These are phyloP conservation scores for Acleris emargana DNA, from an alignment of 2,888 invertebrate species.

Conservation along the genomic window DNA sequence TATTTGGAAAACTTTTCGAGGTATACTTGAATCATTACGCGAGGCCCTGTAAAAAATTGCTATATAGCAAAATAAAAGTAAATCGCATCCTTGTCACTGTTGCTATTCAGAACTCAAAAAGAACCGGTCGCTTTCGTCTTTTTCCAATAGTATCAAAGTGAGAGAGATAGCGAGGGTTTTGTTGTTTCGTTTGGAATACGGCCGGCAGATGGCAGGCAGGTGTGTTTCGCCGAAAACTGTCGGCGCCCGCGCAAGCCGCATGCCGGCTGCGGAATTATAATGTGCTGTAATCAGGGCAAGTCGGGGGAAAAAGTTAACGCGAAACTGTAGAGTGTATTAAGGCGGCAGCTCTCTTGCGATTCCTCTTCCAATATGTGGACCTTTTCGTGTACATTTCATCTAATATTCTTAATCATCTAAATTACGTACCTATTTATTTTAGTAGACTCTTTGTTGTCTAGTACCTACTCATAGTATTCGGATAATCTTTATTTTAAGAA, in stretches of 20 bases:
- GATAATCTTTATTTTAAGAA: too few relatives aligned
- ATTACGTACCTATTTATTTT: too few relatives aligned
- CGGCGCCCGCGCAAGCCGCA: slow-evolving; percentile 31
- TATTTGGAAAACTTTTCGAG: not conserved
- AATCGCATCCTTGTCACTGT: slow-evolving; percentile 18
- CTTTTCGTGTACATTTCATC: too few relatives aligned
- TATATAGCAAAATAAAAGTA: slow-evolving; percentile 10
- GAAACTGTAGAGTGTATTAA: not conserved
- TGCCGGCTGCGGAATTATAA: slow-evolving; percentile 33
- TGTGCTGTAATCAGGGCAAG: slow-evolving; percentile 32
- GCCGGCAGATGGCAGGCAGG: slow-evolving; percentile 58
- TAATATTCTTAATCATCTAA: too few relatives aligned
- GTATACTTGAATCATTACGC: slow-evolving; percentile 9
- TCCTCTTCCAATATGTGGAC: too few relatives aligned
- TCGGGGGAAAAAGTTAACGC: slow-evolving; percentile 11
- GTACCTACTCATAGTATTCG: too few relatives aligned
- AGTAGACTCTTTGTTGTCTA: too few relatives aligned
- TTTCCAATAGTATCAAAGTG: not conserved
- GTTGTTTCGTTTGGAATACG: slow-evolving; percentile 39
- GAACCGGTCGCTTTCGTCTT: slow-evolving; percentile 15
- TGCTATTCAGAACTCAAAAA: slow-evolving; percentile 10
- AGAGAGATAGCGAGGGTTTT: slow-evolving; percentile 1
- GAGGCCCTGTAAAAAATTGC: slow-evolving; percentile 13
- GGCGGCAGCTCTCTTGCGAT: not conserved
- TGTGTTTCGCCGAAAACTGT: slow-evolving; percentile 60